Evolutionary conservation across 2,888 invertebrate species (phyloP).

Genomic region (Copidosoma aretas): DNA sequence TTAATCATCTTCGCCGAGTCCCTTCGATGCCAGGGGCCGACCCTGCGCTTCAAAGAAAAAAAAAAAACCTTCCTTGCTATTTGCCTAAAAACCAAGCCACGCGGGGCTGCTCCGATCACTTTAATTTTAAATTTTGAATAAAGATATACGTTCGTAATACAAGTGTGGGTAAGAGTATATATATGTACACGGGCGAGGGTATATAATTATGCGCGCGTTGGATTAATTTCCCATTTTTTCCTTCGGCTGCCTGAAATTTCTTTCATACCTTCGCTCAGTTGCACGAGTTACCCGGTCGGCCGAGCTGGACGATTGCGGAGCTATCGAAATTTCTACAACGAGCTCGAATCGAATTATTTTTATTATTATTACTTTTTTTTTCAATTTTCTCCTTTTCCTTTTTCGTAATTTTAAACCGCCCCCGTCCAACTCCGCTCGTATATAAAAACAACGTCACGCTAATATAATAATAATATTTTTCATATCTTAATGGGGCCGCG

Average conservation of each 20-base stretch:
- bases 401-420: background rate
- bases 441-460: slow-evolving; percentile 19
- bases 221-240: background rate
- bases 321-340: background rate
- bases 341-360: no score
- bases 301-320: slow-evolving; percentile 32
- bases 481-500: background rate
- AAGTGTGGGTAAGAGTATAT: slow-evolving; percentile 26
- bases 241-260: slow-evolving; percentile 2
- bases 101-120: slow-evolving; percentile 17
- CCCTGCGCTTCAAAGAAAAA: no score
- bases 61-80: background rate
- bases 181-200: slow-evolving; percentile 39
- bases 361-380: background rate
- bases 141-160: slow-evolving; percentile 45
- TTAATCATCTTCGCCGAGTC: no score
- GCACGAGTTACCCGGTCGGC: slow-evolving; percentile 40
- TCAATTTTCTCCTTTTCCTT: background rate
- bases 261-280: background rate
- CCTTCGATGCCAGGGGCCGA: no score
- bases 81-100: slow-evolving; percentile 18
- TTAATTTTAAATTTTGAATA: slow-evolving; percentile 37
- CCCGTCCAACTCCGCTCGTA: slow-evolving; percentile 35
- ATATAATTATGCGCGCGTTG: slow-evolving; percentile 29
- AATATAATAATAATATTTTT: slow-evolving; percentile 16